These are phyloP conservation scores for Nasonia giraulti DNA, from an alignment of 1,140 invertebrate species.

Conservation along the genomic window DNA sequence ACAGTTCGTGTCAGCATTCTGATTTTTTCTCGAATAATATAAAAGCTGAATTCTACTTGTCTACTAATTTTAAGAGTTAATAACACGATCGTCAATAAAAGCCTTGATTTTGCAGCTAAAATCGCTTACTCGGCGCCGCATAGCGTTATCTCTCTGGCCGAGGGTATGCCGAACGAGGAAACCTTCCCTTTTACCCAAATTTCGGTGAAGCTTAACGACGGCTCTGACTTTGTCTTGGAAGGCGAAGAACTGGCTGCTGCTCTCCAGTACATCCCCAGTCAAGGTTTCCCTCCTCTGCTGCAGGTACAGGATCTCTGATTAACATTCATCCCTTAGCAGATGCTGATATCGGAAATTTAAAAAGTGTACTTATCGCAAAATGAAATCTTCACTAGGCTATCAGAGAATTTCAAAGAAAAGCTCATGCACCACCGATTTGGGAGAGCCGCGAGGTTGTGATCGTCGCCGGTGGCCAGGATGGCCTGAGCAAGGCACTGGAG, in stretches of 20 bases:
- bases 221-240: slow-evolving; percentile 75
- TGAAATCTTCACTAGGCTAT: slow-evolving; percentile 68
- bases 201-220: slow-evolving; percentile 78
- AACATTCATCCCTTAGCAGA: too few species aligned
- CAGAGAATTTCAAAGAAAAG: slow-evolving; percentile 78
- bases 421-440: slow-evolving; percentile 81
- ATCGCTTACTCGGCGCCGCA: slow-evolving; percentile 79
- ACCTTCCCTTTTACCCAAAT: slow-evolving; percentile 84
- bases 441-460: slow-evolving; percentile 78
- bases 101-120: slow-evolving; percentile 75
- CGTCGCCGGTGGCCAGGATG: slow-evolving; percentile 85
- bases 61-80: background rate
- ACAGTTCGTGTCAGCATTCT: background rate
- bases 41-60: background rate
- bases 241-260: slow-evolving; percentile 77
- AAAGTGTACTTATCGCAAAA: too few species aligned
- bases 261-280: slow-evolving; percentile 84
- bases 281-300: slow-evolving; percentile 82
- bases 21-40: background rate
- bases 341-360: too few species aligned
- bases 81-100: background rate
- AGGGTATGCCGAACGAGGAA: slow-evolving; percentile 85
- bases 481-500: slow-evolving; percentile 83
- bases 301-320: slow-evolving; percentile 61
- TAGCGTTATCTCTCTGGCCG: slow-evolving; percentile 82